phyloP scores from a whole-genome alignment of 2,888 invertebrate species.

The Ormia ochracea region DNA sequence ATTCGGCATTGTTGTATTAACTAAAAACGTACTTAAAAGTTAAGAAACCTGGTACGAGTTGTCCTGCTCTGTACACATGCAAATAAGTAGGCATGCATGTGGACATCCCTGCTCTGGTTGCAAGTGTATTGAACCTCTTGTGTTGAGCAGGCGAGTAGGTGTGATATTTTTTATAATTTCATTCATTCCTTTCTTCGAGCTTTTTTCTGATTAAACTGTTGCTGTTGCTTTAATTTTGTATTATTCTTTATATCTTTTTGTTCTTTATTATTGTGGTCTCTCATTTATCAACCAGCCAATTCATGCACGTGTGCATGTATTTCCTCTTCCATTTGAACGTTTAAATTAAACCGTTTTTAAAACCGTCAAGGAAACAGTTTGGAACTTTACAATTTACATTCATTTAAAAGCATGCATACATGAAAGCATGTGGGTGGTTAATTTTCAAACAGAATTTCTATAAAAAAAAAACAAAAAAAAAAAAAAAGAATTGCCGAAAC shows the following conservation, averaged over 20 bases:
- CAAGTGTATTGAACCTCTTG: no score
- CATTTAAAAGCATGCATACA: not conserved
- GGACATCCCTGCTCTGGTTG: no score
- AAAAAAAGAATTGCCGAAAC: no score
- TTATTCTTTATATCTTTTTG: no score
- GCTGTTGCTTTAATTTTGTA: no score
- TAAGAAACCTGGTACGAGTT: no score
- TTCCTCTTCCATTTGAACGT: slow-evolving; percentile 7
- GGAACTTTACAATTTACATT: not conserved
- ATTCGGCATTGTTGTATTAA: no score
- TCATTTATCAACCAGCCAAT: not conserved
- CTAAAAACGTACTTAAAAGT: no score
- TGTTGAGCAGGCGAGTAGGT: no score
- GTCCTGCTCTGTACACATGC: no score
- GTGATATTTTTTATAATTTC: no score
- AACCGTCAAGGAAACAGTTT: not conserved
- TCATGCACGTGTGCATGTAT: not conserved
- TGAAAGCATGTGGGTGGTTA: not conserved
- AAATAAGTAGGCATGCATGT: no score
- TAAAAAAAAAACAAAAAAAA: not conserved
- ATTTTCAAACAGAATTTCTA: not conserved
- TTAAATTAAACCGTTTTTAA: slow-evolving; percentile 16
- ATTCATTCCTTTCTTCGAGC: not conserved
- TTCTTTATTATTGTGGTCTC: not conserved
- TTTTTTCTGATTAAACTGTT: not conserved